Percentiles rank a stretch among this genome's conserved stretches.
Evolutionary conservation across 1,140 invertebrate species (phyloP).

Genomic region (Tyrophagus putrescentiae): DNA sequence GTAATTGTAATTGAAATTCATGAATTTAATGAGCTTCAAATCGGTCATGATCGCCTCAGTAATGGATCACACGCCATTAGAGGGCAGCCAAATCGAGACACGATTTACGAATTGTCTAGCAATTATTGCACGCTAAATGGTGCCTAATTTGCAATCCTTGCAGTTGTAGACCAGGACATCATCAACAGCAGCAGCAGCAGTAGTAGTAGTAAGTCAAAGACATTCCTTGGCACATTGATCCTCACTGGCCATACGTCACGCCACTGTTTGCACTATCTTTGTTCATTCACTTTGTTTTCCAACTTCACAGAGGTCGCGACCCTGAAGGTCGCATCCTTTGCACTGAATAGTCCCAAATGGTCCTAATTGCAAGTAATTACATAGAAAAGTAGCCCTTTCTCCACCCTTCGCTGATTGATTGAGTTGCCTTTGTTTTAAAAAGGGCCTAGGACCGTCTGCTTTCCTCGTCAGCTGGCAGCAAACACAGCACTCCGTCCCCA

Average conservation of each 20-base stretch:
- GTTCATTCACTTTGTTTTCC: neutral
- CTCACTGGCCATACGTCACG: constrained; percentile 4
- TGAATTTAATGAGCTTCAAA: constrained; percentile 13
- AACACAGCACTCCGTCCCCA: too few relatives aligned
- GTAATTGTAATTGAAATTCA: constrained; percentile 6
- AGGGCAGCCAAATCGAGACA: neutral
- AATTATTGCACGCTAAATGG: constrained; percentile 12
- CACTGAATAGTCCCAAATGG: neutral
- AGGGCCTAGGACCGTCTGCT: too few relatives aligned
- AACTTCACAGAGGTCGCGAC: neutral
- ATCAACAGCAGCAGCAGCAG: too few relatives aligned
- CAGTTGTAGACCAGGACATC: too few relatives aligned
- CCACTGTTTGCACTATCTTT: neutral
- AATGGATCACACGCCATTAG: neutral
- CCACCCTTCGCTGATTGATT: constrained; percentile 1
- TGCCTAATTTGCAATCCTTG: constrained; percentile 3
- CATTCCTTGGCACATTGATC: neutral
- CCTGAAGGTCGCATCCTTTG: neutral
- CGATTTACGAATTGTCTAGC: neutral
- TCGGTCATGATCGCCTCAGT: constrained; percentile 3
- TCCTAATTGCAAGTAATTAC: constrained; percentile 3
- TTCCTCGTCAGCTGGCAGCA: too few relatives aligned
- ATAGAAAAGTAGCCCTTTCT: neutral
- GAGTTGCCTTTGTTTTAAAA: too few relatives aligned
- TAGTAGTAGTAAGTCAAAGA: neutral